Base-by-base conservation (phyloP, 2,113 vertebrate species). In the Pollachius pollachius region DNA sequence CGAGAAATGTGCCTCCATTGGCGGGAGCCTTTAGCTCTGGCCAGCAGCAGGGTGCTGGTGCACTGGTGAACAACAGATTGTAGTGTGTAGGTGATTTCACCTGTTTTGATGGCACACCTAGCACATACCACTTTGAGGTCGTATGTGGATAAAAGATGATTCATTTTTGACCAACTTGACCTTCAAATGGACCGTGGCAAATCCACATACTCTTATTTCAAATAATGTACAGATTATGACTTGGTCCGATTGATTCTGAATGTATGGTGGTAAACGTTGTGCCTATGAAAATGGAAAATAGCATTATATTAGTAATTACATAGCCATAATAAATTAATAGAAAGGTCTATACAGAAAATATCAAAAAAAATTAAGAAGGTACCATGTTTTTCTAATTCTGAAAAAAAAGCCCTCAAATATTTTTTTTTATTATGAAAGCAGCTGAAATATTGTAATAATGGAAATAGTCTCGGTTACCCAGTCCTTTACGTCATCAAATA, bases 1-100 rank as follows among this genome's bases (percentile, higher is more conserved):
- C 70, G 74, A n/a, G 78, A 85, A n/a, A 97, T 83, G 5, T 89
- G 90, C 72, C 83, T 92, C 95, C 95, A 95, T 0, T 64, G 60
- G 0, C 5, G 9, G 23, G 17, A 19, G 0, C 64, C 6, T 21
- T 66, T 78, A 64, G 57, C 15, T 18, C 71, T 91, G 17, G 92
- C 94, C 66, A 97, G 88, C 15, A 96, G 83, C 63, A 94, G 70
- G 65, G 86, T 80, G 0, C 21, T 69, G 25, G 68, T 27, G 65
- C 96, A 97, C n/a, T n/a, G 41, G 73, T 96, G 96, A 1, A 78
- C 66, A 52, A 80, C 73, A 0, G 74, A 3, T 0, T 5, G 70
- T 1, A 90, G 54, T 0, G 23, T 61, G 62, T 90, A 95, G 0
- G 91, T 94, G 65, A 90, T 93, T 67, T 94, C 91, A 0, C 88